These are phyloP conservation scores for Numenius arquata DNA, from an alignment of 2,113 vertebrate species.

Conservation along the genomic window DNA sequence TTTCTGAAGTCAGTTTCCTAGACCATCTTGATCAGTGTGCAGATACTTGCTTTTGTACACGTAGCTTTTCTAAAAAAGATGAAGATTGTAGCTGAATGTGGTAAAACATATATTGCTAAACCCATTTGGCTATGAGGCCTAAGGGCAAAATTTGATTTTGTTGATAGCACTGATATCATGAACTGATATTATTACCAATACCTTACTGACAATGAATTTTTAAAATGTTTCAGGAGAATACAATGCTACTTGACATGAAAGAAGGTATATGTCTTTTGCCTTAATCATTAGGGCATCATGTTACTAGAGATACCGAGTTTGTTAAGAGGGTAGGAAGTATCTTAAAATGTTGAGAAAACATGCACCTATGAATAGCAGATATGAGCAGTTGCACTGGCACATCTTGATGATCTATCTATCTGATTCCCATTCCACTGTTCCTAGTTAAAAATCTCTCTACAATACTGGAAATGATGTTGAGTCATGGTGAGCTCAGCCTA, in stretches of 20 bases:
- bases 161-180: background rate
- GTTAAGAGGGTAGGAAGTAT: background rate
- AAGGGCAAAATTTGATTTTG: background rate
- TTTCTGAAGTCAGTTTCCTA: background rate
- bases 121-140: background rate
- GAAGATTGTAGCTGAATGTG: background rate
- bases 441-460: background rate
- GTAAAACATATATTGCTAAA: background rate
- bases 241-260: background rate
- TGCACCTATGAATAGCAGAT: background rate
- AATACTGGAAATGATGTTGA: background rate
- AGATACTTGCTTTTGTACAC: background rate
- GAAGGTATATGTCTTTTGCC: background rate
- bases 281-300: background rate
- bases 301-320: background rate
- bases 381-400: background rate
- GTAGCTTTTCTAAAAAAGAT: background rate
- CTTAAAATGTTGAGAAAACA: background rate
- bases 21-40: background rate
- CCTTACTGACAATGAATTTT: background rate
- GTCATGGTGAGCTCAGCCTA: background rate
- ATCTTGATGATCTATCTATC: background rate
- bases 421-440: background rate
- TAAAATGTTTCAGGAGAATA: background rate
- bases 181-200: background rate